phyloP scores from a whole-genome alignment of 1,140 invertebrate species.

The Cyclargus thomasi region DNA sequence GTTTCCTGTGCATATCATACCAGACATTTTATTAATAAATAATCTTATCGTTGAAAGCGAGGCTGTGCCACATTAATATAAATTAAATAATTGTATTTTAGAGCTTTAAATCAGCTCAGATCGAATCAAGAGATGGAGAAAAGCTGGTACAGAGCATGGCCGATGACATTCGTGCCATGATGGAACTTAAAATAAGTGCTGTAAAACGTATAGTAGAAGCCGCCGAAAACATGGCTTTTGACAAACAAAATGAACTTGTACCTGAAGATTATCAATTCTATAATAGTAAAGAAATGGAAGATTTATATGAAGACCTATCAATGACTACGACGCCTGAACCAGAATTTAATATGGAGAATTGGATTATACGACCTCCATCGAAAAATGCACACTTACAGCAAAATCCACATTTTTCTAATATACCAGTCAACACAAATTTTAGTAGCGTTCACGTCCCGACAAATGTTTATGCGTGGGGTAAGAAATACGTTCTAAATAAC shows the following conservation, averaged over 20 bases:
- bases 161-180: slow-evolving; percentile 86
- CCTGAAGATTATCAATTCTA: slow-evolving; percentile 81
- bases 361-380: slow-evolving; percentile 72
- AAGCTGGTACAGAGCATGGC: slow-evolving; percentile 85
- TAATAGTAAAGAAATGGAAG: slow-evolving; percentile 84
- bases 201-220: slow-evolving; percentile 89
- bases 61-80: neutral
- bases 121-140: slow-evolving; percentile 81
- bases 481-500: slow-evolving; percentile 40
- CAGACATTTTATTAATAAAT: neutral
- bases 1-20: too few relatives aligned
- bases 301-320: slow-evolving; percentile 54
- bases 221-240: slow-evolving; percentile 83
- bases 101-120: slow-evolving; percentile 84
- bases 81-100: slow-evolving; percentile 45
- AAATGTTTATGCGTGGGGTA: slow-evolving; percentile 94
- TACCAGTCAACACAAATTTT: slow-evolving; percentile 86
- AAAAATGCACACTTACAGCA: slow-evolving; percentile 75
- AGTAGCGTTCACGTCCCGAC: slow-evolving; percentile 97
- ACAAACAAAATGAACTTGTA: slow-evolving; percentile 74
- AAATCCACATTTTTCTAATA: slow-evolving; percentile 87
- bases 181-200: slow-evolving; percentile 88
- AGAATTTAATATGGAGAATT: slow-evolving; percentile 72
- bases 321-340: slow-evolving; percentile 69
- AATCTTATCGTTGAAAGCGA: slow-evolving; percentile 9